Conservation (phyloP, 2,797 vertebrate species). For the Lepilemur ruficaudatus region DNA sequence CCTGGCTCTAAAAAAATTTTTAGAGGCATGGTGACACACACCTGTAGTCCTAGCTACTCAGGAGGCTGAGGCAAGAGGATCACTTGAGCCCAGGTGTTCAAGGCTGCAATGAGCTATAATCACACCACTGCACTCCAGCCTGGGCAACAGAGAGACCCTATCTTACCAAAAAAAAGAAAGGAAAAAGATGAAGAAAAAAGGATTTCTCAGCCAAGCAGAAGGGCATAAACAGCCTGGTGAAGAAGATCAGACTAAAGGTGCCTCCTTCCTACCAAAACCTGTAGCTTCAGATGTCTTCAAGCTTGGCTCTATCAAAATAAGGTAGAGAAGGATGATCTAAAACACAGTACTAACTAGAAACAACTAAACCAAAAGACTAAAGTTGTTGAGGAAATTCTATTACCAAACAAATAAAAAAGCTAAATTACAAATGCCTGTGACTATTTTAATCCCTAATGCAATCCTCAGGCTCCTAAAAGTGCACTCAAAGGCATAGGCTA, state of each 20-base stretch:
- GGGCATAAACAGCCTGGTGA: neutral
- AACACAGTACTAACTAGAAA: neutral
- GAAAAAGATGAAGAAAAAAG: neutral
- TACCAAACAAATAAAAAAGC: neutral
- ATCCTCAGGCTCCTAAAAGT: neutral
- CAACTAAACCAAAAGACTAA: neutral
- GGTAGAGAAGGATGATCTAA: neutral
- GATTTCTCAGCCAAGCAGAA: neutral
- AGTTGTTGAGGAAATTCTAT: neutral
- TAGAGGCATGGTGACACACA: too few species aligned
- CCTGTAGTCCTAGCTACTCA: neutral
- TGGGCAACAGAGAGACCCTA: neutral
- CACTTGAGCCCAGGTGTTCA: neutral
- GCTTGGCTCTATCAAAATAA: neutral
- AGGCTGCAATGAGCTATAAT: neutral
- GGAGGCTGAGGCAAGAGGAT: neutral
- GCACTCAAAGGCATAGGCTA: neutral
- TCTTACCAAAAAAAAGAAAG: too few species aligned
- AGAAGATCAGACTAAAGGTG: neutral
- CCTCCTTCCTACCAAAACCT: neutral
- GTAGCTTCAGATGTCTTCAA: neutral
- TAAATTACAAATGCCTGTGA: neutral
- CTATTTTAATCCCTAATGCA: neutral
- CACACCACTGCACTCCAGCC: neutral
- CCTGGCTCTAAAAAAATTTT: too few species aligned